Conservation (phyloP, 2,113 vertebrate genomes). For the Rhizomys pruinosus region DNA sequence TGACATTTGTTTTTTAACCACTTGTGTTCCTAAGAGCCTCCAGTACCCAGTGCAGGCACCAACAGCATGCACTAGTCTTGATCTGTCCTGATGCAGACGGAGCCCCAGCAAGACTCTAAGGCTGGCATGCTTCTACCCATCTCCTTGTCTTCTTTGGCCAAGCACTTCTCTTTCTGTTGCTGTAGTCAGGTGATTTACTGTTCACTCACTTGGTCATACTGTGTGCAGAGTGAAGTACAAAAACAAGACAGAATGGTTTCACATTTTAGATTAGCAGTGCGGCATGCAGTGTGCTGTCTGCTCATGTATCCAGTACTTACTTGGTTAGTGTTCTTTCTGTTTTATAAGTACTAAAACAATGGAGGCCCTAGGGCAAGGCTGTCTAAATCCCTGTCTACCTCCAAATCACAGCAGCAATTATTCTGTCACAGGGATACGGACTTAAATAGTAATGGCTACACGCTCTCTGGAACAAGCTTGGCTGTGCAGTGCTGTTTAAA, state of each 20-base stretch:
- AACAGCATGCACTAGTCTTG: background rate
- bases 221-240: background rate
- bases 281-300: background rate
- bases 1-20: background rate
- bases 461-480: background rate
- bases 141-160: background rate
- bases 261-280: background rate
- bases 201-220: background rate
- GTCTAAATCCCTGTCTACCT: background rate
- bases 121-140: too few species aligned
- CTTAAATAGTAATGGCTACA: background rate
- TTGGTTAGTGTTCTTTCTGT: background rate
- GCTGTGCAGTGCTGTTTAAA: background rate
- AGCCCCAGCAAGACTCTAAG: too few species aligned
- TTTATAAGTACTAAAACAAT: background rate
- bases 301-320: background rate
- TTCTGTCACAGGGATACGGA: background rate
- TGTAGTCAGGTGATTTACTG: background rate
- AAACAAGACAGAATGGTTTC: background rate
- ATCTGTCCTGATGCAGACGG: background rate
- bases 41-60: background rate
- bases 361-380: background rate
- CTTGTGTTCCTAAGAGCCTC: background rate
- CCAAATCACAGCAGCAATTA: slow-evolving; percentile 35
- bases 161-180: background rate